phyloP scores from a whole-genome alignment of 2,888 invertebrate genomes.

The Sinhomidia bicolor region DNA sequence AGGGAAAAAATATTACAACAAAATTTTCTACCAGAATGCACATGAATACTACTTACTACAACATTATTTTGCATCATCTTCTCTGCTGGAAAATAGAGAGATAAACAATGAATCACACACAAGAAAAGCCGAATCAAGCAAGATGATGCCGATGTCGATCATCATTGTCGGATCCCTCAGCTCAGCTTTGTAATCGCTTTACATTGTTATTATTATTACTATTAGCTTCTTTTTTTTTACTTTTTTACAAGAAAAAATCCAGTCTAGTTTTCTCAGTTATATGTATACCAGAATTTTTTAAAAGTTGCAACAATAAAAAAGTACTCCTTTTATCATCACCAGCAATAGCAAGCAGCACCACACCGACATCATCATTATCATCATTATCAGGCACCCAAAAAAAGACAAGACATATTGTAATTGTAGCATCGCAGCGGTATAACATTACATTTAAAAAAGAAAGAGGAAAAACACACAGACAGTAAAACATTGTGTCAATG shows the following conservation, averaged over 20 bases:
- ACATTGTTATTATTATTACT: too few relatives aligned
- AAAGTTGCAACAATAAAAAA: conserved; percentile 16
- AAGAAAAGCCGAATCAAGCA: background rate
- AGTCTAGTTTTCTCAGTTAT: background rate
- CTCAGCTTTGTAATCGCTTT: too few relatives aligned
- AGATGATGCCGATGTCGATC: background rate
- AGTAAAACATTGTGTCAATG: conserved; percentile 56
- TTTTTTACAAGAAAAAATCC: too few relatives aligned
- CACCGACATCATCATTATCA: conserved; percentile 19
- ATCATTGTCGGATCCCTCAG: conserved; percentile 12
- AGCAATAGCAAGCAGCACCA: too few relatives aligned
- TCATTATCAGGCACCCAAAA: background rate
- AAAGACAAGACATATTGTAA: conserved; percentile 43
- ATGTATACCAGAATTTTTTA: too few relatives aligned
- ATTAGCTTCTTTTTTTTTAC: too few relatives aligned
- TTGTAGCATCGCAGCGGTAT: conserved; percentile 27
- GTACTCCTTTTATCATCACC: background rate
- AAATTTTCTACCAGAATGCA: background rate
- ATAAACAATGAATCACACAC: conserved; percentile 27
- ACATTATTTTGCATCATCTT: background rate
- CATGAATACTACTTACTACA: background rate
- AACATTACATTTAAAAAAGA: conserved; percentile 17
- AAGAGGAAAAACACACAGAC: conserved; percentile 51
- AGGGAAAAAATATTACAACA: background rate
- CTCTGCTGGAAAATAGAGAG: background rate